phyloP scores from a whole-genome alignment of 2,888 invertebrate species.

The Serrognathus titanus region DNA sequence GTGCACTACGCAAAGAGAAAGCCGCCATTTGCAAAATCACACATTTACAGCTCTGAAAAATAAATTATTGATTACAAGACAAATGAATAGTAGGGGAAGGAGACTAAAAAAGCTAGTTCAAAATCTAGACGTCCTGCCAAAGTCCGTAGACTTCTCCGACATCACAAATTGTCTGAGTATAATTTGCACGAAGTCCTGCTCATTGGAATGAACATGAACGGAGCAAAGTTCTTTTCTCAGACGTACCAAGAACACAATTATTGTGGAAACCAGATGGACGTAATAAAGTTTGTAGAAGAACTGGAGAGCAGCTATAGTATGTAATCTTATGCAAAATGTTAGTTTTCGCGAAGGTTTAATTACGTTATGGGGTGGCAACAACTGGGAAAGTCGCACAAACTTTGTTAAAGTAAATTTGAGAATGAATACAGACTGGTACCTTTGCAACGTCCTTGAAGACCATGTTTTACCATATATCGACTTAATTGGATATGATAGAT shows the following conservation, averaged over 20 bases:
- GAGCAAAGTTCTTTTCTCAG: conserved; percentile 5
- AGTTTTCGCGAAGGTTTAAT: neutral
- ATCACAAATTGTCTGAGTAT: neutral
- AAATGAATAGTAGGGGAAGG: too few species aligned
- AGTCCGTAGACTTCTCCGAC: neutral
- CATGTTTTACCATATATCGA: conserved; percentile 6
- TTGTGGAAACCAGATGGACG: conserved; percentile 10
- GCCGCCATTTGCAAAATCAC: neutral
- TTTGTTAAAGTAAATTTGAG: conserved; percentile 14
- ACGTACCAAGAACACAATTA: conserved; percentile 3
- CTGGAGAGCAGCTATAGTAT: conserved; percentile 4
- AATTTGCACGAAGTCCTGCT: conserved; percentile 10
- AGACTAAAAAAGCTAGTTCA: neutral
- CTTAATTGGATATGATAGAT: conserved; percentile 8
- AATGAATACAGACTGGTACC: conserved; percentile 13
- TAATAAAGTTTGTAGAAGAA: conserved; percentile 7
- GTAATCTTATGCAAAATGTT: neutral
- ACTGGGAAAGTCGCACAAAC: conserved; percentile 8
- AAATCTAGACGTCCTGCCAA: neutral
- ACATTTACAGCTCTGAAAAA: neutral
- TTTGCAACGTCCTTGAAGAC: conserved; percentile 8
- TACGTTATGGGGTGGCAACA: neutral
- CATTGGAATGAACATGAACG: conserved; percentile 1
- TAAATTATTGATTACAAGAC: too few species aligned
- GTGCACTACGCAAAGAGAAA: neutral